These are phyloP conservation scores for Gryon sp. DNA, from an alignment of 1,140 invertebrate genomes.

Conservation along the genomic window DNA sequence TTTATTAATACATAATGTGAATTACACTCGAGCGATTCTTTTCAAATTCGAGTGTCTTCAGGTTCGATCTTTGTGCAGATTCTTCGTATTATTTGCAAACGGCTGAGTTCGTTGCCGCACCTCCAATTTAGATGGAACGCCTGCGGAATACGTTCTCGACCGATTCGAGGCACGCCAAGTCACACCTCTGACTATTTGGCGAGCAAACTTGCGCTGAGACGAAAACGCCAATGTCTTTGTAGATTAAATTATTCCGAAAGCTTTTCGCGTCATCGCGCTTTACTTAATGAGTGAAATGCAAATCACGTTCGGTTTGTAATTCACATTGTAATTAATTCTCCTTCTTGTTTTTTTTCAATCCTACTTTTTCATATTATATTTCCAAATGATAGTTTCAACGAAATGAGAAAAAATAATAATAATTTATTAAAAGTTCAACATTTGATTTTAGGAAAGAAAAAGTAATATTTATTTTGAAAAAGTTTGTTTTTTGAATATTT, in stretches of 20 bases:
- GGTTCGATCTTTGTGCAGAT: conserved; percentile 18
- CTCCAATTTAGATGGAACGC: conserved; percentile 33
- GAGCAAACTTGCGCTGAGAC: conserved; percentile 19
- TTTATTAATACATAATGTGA: conserved; percentile 23
- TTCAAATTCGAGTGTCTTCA: conserved; percentile 11
- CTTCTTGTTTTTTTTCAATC: too few relatives aligned
- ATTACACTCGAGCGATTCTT: conserved; percentile 16
- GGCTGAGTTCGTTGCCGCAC: conserved; percentile 26
- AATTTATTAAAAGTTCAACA: too few relatives aligned
- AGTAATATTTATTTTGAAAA: too few relatives aligned
- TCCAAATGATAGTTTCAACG: too few relatives aligned
- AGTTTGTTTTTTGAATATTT: too few relatives aligned
- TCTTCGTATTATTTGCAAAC: conserved; percentile 17
- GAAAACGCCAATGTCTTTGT: conserved; percentile 24
- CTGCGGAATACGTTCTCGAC: conserved; percentile 26
- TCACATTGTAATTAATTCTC: too few relatives aligned
- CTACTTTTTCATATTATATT: background rate
- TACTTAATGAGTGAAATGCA: conserved; percentile 21
- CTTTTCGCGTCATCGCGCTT: background rate
- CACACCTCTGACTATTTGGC: conserved; percentile 32
- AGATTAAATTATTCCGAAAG: conserved; percentile 24
- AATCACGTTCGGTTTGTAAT: conserved; percentile 2
- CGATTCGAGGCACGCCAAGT: conserved; percentile 35
- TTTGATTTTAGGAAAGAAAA: too few relatives aligned
- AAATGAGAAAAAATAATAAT: too few relatives aligned